phyloP scores from a whole-genome alignment of 1,140 invertebrate genomes.

The Drosophila lini region DNA sequence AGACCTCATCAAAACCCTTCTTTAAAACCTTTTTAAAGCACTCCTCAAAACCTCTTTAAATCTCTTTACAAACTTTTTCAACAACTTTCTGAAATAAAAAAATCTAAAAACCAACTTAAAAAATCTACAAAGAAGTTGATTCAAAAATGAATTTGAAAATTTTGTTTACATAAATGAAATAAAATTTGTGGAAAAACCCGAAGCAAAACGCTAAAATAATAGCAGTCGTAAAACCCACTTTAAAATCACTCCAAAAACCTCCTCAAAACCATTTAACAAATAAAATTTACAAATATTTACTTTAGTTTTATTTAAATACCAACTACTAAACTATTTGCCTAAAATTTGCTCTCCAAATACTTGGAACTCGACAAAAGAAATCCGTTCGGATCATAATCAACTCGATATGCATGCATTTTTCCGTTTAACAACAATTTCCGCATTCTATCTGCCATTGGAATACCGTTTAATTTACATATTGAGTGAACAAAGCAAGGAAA shows the following conservation, averaged over 20 bases:
- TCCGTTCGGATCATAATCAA: constrained; percentile 33
- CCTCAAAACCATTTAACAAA: background rate
- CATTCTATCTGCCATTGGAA: constrained; percentile 38
- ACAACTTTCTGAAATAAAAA: no score
- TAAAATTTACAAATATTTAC: background rate
- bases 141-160: no score
- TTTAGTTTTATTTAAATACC: background rate
- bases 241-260: background rate
- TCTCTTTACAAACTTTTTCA: no score
- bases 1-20: no score
- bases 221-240: no score
- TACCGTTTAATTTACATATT: constrained; percentile 49
- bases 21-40: no score
- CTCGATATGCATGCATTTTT: constrained; percentile 28
- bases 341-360: constrained; percentile 15
- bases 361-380: constrained; percentile 9
- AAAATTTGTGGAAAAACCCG: no score
- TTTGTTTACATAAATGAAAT: no score
- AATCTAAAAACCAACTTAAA: no score
- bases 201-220: no score
- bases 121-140: no score
- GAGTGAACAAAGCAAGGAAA: constrained; percentile 26
- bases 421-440: constrained; percentile 43
- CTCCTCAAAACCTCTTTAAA: no score
- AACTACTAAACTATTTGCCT: background rate